Conservation (phyloP, 2,797 vertebrate genomes). For the Vireo griseus region DNA sequence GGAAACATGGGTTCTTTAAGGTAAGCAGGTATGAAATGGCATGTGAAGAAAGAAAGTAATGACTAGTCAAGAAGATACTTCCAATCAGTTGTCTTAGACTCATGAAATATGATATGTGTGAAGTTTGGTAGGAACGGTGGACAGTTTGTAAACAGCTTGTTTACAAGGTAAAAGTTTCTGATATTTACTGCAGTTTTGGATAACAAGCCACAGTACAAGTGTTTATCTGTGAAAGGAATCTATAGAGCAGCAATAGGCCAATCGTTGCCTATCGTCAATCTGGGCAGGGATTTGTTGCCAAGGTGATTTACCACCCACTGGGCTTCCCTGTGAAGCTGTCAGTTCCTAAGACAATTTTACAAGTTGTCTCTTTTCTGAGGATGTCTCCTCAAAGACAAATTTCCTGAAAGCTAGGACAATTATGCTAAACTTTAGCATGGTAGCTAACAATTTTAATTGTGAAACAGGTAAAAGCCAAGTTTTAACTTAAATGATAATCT, state of each 20-base stretch:
- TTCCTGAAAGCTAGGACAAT: not conserved
- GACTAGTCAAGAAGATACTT: not conserved
- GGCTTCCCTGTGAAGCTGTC: not conserved
- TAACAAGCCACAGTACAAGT: not conserved
- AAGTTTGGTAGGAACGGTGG: not conserved
- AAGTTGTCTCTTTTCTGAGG: conserved; percentile 11
- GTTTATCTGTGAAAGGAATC: not conserved
- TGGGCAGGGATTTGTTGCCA: conserved; percentile 37
- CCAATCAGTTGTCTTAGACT: not conserved
- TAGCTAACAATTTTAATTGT: not conserved
- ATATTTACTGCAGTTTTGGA: not conserved
- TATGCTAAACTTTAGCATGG: not conserved
- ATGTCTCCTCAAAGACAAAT: not conserved
- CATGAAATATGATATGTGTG: not conserved
- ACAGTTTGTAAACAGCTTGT: not conserved
- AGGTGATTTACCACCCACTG: conserved; percentile 31
- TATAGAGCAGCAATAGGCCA: not conserved
- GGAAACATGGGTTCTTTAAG: conserved; percentile 94
- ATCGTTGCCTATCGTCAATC: not conserved
- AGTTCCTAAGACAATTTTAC: not conserved
- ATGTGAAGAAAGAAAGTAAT: not conserved
- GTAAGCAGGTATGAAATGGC: conserved; percentile 72
- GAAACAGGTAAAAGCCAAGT: not conserved
- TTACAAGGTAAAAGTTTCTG: not conserved
- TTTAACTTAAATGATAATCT: not conserved